Evolutionary conservation across 1,140 invertebrate species (phyloP).

Genomic region (Apis dorsata): DNA sequence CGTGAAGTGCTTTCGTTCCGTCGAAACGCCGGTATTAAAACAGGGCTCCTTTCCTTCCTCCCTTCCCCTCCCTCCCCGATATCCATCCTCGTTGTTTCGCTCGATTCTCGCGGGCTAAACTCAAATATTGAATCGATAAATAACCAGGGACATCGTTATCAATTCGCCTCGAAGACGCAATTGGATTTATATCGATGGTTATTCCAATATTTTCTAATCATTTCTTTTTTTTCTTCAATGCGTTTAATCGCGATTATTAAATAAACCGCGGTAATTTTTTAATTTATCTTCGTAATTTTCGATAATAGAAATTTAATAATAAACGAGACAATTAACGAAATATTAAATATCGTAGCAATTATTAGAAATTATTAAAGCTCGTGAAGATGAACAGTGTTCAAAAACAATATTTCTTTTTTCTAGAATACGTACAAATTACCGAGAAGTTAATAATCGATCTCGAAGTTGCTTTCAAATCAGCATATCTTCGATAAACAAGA

Average conservation of each 20-base stretch:
- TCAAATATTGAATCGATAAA: conserved; percentile 21
- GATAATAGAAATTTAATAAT: too few relatives aligned
- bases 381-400: not conserved
- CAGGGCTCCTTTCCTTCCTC: not conserved
- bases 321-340: too few relatives aligned
- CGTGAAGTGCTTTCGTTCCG: conserved; percentile 2
- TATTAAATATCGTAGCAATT: too few relatives aligned
- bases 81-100: not conserved
- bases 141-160: not conserved
- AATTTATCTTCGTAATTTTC: too few relatives aligned
- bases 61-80: not conserved
- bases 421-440: not conserved
- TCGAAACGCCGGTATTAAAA: conserved; percentile 2
- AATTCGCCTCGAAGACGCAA: not conserved
- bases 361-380: too few relatives aligned
- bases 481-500: conserved; percentile 24
- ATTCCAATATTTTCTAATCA: too few relatives aligned
- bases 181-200: not conserved
- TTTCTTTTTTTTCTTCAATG: too few relatives aligned
- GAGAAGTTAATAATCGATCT: not conserved
- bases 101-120: not conserved
- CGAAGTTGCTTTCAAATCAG: conserved; percentile 16
- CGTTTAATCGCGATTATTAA: too few relatives aligned
- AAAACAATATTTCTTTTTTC: not conserved
- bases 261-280: too few relatives aligned